Conservation (phyloP, 2,888 invertebrate species). For the Caenorhabditis wallacei region DNA sequence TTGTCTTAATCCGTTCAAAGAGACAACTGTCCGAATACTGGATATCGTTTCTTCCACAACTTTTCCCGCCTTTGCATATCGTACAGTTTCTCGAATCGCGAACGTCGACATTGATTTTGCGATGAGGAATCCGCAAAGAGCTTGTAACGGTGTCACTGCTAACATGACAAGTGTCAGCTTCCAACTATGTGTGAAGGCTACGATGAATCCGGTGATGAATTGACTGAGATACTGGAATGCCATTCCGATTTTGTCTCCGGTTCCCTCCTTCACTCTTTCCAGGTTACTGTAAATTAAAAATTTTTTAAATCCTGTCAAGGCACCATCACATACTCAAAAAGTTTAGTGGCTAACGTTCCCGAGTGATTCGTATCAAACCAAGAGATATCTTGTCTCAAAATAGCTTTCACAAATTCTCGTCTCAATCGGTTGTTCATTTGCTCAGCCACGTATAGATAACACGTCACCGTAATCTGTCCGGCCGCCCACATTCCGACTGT, state of each 20-base stretch:
- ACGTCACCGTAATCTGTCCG: constrained; percentile 73
- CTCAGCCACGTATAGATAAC: constrained; percentile 84
- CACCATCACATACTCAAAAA: constrained; percentile 84
- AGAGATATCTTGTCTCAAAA: constrained; percentile 83
- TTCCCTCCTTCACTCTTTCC: constrained; percentile 82
- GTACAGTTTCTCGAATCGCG: constrained; percentile 84
- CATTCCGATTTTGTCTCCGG: constrained; percentile 83
- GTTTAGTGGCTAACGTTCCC: constrained; percentile 85
- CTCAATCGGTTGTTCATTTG: constrained; percentile 85
- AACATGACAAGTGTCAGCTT: constrained; percentile 82
- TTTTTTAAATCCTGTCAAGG: not conserved
- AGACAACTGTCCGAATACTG: constrained; percentile 81
- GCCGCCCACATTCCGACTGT: constrained; percentile 73
- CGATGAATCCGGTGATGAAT: constrained; percentile 79
- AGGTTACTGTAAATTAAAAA: constrained; percentile 76
- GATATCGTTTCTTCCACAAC: constrained; percentile 83
- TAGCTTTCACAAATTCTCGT: constrained; percentile 84
- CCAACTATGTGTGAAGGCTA: constrained; percentile 83
- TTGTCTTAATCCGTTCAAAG: constrained; percentile 81
- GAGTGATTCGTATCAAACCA: constrained; percentile 84
- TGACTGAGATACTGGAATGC: constrained; percentile 78
- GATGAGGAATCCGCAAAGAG: constrained; percentile 78
- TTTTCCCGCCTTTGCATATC: constrained; percentile 81
- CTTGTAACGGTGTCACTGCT: constrained; percentile 82
- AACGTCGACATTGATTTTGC: constrained; percentile 84